Percentiles rank a stretch among this genome's conserved stretches.
Conservation (phyloP, 1,140 invertebrate species). For the Eumeta japonica region DNA sequence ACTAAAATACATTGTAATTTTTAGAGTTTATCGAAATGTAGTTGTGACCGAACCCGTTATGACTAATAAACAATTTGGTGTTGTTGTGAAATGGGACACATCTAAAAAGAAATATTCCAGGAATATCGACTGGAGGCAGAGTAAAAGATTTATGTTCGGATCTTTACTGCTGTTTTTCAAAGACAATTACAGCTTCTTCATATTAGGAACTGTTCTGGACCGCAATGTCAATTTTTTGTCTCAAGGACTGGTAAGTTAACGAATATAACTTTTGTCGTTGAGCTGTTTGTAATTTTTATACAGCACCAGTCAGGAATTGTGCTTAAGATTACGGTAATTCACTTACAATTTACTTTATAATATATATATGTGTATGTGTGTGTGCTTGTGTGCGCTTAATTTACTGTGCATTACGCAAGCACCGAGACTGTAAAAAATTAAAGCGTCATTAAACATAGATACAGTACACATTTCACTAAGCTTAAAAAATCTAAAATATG, state of each 20-base stretch:
- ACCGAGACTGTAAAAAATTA: too few species aligned
- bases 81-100: conserved; percentile 29
- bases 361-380: conserved; percentile 3
- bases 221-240: conserved; percentile 51
- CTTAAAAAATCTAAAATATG: too few species aligned
- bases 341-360: conserved; percentile 2
- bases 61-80: conserved; percentile 22
- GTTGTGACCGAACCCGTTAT: conserved; percentile 29
- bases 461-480: too few species aligned
- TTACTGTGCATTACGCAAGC: too few species aligned
- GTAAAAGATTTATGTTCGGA: conserved; percentile 67
- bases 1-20: conserved; percentile 14
- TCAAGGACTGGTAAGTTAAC: conserved; percentile 54
- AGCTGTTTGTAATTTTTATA: too few species aligned
- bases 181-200: conserved; percentile 66
- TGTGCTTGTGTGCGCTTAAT: too few species aligned
- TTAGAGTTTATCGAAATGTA: conserved; percentile 29
- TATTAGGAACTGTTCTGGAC: conserved; percentile 67
- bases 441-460: too few species aligned
- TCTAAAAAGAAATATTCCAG: conserved; percentile 20
- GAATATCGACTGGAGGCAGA: conserved; percentile 33
- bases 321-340: too few species aligned
- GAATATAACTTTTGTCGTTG: conserved; percentile 4
- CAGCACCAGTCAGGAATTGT: too few species aligned
- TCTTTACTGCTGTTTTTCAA: conserved; percentile 71